A percentile compares a stretch with the other conserved stretches of the same genome.
Conservation (phyloP, 2,113 vertebrate genomes). For the Cottus gobio region DNA sequence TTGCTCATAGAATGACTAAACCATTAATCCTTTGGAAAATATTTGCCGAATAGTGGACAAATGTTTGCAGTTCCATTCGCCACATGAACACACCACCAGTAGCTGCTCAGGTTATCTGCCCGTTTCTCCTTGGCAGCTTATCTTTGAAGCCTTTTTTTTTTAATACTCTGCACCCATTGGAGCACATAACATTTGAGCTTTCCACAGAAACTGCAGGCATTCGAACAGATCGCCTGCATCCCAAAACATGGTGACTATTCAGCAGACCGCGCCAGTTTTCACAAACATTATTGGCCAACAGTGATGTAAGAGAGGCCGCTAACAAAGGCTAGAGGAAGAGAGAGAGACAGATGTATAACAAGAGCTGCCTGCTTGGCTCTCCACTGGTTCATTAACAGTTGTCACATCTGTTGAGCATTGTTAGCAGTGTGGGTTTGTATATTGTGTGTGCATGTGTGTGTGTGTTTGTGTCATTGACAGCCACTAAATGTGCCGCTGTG, state of each 20-base stretch:
- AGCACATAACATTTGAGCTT: neutral
- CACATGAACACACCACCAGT: neutral
- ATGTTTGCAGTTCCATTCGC: neutral
- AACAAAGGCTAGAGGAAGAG: constrained; percentile 4
- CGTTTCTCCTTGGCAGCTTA: neutral
- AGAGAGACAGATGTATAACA: constrained; percentile 9
- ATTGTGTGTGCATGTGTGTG: neutral
- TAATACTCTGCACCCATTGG: neutral
- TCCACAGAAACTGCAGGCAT: neutral
- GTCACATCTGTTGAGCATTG: constrained; percentile 51
- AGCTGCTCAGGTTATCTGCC: neutral
- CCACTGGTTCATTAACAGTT: constrained; percentile 51
- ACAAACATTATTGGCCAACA: neutral
- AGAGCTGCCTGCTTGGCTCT: constrained; percentile 26
- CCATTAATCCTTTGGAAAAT: neutral
- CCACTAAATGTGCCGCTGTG: constrained; percentile 21
- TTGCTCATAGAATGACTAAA: neutral
- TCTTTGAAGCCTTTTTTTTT: neutral
- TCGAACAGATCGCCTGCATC: neutral
- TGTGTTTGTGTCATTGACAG: constrained; percentile 8
- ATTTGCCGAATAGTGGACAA: neutral
- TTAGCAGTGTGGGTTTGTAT: constrained; percentile 28
- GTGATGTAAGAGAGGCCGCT: constrained; percentile 29
- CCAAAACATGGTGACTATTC: neutral
- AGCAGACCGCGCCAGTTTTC: constrained; percentile 8